Evolutionary conservation across 2,113 vertebrate species (phyloP).

Genomic region (Ibidorhyncha struthersii): DNA sequence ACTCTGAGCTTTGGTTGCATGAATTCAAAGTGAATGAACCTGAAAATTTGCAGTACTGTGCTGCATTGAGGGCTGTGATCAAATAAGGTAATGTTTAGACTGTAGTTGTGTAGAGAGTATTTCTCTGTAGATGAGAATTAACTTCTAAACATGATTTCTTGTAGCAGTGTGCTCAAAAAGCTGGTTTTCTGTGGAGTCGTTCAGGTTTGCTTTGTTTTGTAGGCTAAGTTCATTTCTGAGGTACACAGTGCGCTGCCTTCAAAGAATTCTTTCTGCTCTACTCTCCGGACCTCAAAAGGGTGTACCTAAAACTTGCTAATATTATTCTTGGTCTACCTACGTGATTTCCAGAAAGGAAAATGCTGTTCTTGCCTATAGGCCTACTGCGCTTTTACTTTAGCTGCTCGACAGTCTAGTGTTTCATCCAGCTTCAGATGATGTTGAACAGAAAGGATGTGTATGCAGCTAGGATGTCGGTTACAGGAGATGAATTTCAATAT

Average conservation of each 20-base stretch:
- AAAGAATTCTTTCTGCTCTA: neutral
- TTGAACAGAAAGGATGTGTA: neutral
- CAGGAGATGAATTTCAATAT: neutral
- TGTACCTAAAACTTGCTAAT: neutral
- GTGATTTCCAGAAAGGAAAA: neutral
- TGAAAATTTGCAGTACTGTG: neutral
- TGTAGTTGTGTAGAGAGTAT: neutral
- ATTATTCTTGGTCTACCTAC: neutral
- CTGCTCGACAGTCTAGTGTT: rapidly evolving
- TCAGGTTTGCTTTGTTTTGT: neutral
- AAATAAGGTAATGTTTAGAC: neutral
- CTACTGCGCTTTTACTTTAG: neutral
- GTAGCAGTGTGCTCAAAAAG: neutral
- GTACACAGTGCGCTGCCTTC: neutral
- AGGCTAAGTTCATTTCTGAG: neutral
- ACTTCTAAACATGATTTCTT: neutral
- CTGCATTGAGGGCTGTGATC: neutral
- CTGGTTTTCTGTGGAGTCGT: neutral
- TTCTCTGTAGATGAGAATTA: neutral
- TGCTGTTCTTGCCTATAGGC: neutral
- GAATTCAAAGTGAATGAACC: neutral
- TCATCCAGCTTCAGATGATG: rapidly evolving
- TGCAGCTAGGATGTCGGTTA: neutral
- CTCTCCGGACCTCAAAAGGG: neutral
- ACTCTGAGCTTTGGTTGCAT: neutral